These are phyloP conservation scores for Fundulus diaphanus DNA, from an alignment of 2,797 vertebrate genomes.

Conservation along the genomic window DNA sequence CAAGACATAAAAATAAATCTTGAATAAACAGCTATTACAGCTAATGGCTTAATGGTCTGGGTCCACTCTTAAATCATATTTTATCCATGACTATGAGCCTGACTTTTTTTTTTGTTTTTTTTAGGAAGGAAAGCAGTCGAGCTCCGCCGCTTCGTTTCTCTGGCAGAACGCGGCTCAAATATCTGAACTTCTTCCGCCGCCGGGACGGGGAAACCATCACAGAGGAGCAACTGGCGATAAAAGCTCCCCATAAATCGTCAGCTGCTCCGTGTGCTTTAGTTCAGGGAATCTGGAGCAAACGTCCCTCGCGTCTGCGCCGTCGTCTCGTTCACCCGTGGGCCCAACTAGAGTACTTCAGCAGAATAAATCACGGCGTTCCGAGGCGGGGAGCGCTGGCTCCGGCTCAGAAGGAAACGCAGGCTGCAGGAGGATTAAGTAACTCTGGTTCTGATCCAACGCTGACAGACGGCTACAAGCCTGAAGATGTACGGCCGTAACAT, in stretches of 20 bases:
- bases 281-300: constrained; percentile 11
- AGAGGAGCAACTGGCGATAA: constrained; percentile 7
- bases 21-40: not conserved
- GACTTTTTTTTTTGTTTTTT: too few relatives aligned
- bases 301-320: not conserved
- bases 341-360: constrained; percentile 16
- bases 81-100: constrained; percentile 51
- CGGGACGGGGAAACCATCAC: constrained; percentile 39
- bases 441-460: constrained; percentile 8
- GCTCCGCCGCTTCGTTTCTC: not conserved
- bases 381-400: constrained; percentile 16
- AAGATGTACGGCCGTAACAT: not conserved
- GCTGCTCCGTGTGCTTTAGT: constrained; percentile 12
- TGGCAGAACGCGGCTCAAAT: not conserved
- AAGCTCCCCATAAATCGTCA: constrained; percentile 40
- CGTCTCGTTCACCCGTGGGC: constrained; percentile 31
- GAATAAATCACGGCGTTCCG: constrained; percentile 42
- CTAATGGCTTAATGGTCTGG: not conserved
- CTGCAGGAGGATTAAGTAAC: not conserved
- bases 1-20: not conserved
- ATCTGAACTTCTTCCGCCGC: constrained; percentile 7
- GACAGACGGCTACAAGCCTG: constrained; percentile 6
- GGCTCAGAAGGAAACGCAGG: constrained; percentile 24
- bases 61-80: not conserved
- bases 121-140: not conserved